Evolutionary conservation across 2,888 invertebrate species (phyloP).

Genomic region (Euphydryas editha): DNA sequence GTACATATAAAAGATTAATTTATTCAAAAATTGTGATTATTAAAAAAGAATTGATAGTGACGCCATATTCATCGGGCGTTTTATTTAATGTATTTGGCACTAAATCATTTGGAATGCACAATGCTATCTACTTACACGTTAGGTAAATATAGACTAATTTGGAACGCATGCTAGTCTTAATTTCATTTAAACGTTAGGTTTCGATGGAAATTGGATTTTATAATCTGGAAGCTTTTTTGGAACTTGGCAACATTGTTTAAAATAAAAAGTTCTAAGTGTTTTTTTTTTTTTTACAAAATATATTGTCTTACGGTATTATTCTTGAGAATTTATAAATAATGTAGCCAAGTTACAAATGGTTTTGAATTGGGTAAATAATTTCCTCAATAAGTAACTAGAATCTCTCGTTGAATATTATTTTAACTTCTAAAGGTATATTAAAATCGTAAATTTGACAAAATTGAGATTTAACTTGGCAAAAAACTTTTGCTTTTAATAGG

Average conservation of each 20-base stretch:
- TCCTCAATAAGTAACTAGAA: slow-evolving; percentile 28
- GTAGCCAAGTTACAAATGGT: slow-evolving; percentile 32
- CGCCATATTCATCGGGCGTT: slow-evolving; percentile 57
- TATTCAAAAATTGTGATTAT: slow-evolving; percentile 71
- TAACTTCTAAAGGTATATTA: slow-evolving; percentile 38
- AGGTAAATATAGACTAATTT: slow-evolving; percentile 57
- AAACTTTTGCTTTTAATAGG: slow-evolving; percentile 60
- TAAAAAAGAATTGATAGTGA: slow-evolving; percentile 54
- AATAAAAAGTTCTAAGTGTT: not conserved
- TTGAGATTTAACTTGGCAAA: slow-evolving; percentile 56
- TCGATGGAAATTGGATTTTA: not conserved
- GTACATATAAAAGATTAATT: slow-evolving; percentile 53
- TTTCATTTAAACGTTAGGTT: not conserved
- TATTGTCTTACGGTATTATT: slow-evolving; percentile 17
- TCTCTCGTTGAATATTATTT: slow-evolving; percentile 7
- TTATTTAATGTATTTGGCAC: slow-evolving; percentile 76
- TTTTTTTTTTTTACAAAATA: not conserved
- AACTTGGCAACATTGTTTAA: slow-evolving; percentile 36
- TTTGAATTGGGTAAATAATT: slow-evolving; percentile 22
- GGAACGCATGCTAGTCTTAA: slow-evolving; percentile 29
- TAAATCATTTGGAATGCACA: slow-evolving; percentile 78
- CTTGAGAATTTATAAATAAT: slow-evolving; percentile 38
- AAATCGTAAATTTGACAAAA: slow-evolving; percentile 54
- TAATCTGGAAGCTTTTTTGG: slow-evolving; percentile 15
- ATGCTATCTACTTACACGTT: slow-evolving; percentile 69